These are phyloP conservation scores for Drosophila lacertosa DNA, from an alignment of 1,140 invertebrate species.

Conservation along the genomic window DNA sequence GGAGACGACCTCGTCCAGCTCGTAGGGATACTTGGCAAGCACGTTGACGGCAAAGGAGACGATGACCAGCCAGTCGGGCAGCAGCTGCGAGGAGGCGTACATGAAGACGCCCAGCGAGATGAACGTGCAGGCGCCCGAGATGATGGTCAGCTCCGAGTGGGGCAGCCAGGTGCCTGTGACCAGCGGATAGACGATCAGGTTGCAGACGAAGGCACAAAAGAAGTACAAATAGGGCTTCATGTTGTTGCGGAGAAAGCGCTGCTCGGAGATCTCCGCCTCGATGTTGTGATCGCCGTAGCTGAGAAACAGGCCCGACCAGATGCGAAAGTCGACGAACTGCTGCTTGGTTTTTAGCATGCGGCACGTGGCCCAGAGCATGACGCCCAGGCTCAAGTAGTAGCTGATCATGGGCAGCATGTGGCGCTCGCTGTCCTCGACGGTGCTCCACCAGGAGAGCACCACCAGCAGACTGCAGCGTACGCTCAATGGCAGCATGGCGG, in stretches of 20 bases:
- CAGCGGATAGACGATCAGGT: slow-evolving; percentile 90
- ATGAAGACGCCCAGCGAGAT: slow-evolving; percentile 90
- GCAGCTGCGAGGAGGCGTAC: slow-evolving; percentile 85
- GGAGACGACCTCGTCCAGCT: slow-evolving; percentile 91
- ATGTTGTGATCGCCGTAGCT: slow-evolving; percentile 88
- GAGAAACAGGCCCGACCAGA: slow-evolving; percentile 92
- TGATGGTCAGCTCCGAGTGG: slow-evolving; percentile 91
- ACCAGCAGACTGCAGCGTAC: slow-evolving; percentile 87
- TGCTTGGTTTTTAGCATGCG: slow-evolving; percentile 91
- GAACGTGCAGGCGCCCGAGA: slow-evolving; percentile 89
- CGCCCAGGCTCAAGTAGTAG: slow-evolving; percentile 87
- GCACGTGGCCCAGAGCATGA: slow-evolving; percentile 91
- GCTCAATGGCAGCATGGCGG: slow-evolving; percentile 86
- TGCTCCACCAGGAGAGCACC: slow-evolving; percentile 88
- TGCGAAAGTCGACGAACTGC: slow-evolving; percentile 90
- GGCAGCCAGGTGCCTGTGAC: slow-evolving; percentile 91
- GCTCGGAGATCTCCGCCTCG: slow-evolving; percentile 91
- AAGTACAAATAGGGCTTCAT: slow-evolving; percentile 91
- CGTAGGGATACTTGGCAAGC: slow-evolving; percentile 93
- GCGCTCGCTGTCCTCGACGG: slow-evolving; percentile 23
- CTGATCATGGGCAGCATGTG: slow-evolving; percentile 55
- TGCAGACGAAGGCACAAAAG: slow-evolving; percentile 89
- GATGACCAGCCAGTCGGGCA: slow-evolving; percentile 89
- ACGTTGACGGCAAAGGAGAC: slow-evolving; percentile 92
- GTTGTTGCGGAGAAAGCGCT: slow-evolving; percentile 92